phyloP scores from a whole-genome alignment of 2,113 vertebrate genomes.

The Hippopotamus amphibius region DNA sequence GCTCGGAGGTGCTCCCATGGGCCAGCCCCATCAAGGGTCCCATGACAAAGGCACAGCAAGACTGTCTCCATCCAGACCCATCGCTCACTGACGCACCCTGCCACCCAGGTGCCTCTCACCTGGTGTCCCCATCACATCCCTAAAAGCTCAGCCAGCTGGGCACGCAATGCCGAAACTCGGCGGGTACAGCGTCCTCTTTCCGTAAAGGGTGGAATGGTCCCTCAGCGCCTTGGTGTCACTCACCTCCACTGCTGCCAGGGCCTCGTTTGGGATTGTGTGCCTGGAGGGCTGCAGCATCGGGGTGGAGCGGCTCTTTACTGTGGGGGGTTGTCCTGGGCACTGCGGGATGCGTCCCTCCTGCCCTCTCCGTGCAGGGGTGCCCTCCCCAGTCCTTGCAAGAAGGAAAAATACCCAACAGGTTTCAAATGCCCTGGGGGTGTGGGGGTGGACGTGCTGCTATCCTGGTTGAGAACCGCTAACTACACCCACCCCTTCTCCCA shows the following conservation, averaged over 20 bases:
- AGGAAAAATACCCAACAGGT: neutral
- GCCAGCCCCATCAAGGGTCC: neutral
- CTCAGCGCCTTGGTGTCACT: accelerated
- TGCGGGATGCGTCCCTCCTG: accelerated
- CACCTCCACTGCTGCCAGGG: neutral
- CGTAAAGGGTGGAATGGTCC: neutral
- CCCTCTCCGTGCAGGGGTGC: accelerated
- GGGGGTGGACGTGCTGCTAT: neutral
- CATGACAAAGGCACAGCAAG: neutral
- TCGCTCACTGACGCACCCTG: neutral
- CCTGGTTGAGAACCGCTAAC: accelerated
- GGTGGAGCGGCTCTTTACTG: neutral
- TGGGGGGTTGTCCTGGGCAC: neutral
- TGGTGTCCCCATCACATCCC: neutral
- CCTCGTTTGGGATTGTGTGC: neutral
- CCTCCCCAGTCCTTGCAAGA: too few species aligned
- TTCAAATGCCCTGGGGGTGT: neutral
- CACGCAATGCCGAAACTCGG: neutral
- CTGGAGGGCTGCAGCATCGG: accelerated
- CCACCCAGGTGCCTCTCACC: neutral
- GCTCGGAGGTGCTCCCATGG: accelerated
- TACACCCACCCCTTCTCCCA: accelerated
- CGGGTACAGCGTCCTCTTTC: accelerated
- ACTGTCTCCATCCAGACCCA: neutral
- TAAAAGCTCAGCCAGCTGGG: neutral